Evolutionary conservation across 2,113 vertebrate genomes (phyloP), one percentile per base, ranked within the genome.

Genomic region (Calypte anna): DNA sequence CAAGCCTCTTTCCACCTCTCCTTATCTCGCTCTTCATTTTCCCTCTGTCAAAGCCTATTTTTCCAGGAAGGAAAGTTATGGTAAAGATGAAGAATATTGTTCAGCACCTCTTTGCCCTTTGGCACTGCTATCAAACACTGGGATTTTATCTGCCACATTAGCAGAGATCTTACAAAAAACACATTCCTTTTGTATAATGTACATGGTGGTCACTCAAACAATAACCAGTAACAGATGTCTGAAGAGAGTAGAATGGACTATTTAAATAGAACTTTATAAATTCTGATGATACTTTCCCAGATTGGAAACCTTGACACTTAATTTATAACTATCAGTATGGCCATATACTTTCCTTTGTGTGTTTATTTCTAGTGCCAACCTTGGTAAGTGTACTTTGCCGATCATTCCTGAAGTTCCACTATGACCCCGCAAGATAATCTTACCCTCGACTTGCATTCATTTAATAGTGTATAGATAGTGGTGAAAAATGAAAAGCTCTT

Each of bases 211-310:
- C 95, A 97, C 98, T 97, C 98, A 98, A 98, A 98, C 97, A 98
- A 98, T 98, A 98, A 98, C 96, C 97, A 98, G 94, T 93, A 97
- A 87, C 96, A 98, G 97, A 98, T 98, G 97, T 98, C 97, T 97
- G 96, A 95, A 95, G 53, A 94, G 85, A 67, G 93, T 89, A 98
- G 96, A 97, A 98, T 94, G 88, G 67, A 83, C 54, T 93, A 83
- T 80, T 89, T 96, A 96, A 95, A 91, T 86, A 94, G 81, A 90
- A 90, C 85, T 95, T 93, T 92, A 95, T 82, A 92, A 94, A 95
- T 94, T 93, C 79, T 96, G 70, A 97, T 61, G 86, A 96, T 91
- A 64, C 78, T 92, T 96, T 95, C 81, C 90, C 87, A 97, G 91
- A 96, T 88, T 81, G 76, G 66, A 96, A 88, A 84, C 24, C 33